Base-by-base conservation (phyloP, 2,797 vertebrate species). In the Salarias fasciatus region DNA sequence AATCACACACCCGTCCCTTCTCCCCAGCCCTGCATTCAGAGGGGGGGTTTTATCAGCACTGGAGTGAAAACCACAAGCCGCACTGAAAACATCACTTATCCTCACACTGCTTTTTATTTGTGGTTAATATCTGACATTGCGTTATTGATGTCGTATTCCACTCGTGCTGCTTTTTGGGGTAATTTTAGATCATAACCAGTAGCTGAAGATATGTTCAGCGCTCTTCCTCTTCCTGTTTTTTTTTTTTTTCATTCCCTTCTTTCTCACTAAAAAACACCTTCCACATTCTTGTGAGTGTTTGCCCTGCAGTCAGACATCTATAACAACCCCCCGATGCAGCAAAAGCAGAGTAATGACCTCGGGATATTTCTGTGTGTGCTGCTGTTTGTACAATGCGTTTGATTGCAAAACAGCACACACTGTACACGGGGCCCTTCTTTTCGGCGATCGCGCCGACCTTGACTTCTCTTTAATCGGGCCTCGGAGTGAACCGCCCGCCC, bases 391-490 rank as follows among this genome's bases (percentile, higher is more conserved):
- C 10, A 4, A 30, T 50, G 51, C 28, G 44, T 48, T 61, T 54
- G 30, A 63, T 47, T 64, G 10, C 43, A 53, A 65, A 75, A 44
- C 66, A 51, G 29, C 45, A 43, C 72, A 41, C n/a, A n/a, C n/a
- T n/a, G n/a, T 36, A 30, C 61, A 40, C 64, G 9, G 29, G 29
- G 15, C 8, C 9, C 57, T 52, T 63, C 68, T 64, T 57, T 71
- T 47, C 67, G 48, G 18, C 59, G 66, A 78, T 65, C 63, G 13
- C 30, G 46, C 56, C 74, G 82, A 86, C 87, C 84, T 87, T 83
- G 85, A 59, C 69, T 82, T 70, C 43, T 58, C 60, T 15, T 63
- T 78, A 73, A 74, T 69, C 63, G 75, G 69, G 72, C 75, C 63
- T 79, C 11, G 5, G 48, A 61, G 59, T 60, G 49, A 3, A 8